Evolutionary conservation across 2,888 invertebrate genomes (phyloP).

Genomic region (Opisthograptis luteolata): DNA sequence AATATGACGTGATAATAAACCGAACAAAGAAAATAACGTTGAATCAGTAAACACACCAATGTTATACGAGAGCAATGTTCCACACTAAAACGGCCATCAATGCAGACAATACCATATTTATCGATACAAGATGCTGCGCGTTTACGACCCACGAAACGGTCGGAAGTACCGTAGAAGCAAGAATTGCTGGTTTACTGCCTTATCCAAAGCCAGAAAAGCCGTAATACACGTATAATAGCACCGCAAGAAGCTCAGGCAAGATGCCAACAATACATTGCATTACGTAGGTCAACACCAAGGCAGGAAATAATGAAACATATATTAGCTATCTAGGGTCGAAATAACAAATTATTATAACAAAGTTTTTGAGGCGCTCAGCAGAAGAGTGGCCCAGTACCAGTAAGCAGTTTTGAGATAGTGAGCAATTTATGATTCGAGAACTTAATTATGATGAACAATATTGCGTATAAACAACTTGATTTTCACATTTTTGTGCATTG

Average conservation of each 20-base stretch:
- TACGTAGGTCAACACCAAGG: constrained; percentile 40
- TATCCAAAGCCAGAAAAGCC: constrained; percentile 63
- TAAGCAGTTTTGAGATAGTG: too few species aligned
- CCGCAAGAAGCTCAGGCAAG: constrained; percentile 63
- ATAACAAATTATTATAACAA: too few species aligned
- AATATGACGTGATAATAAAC: too few species aligned
- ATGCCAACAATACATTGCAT: constrained; percentile 65
- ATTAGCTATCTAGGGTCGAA: too few species aligned
- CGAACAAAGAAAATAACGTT: not conserved
- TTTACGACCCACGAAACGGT: constrained; percentile 69
- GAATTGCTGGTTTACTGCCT: constrained; percentile 75
- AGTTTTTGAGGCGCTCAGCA: too few species aligned
- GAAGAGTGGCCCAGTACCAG: too few species aligned
- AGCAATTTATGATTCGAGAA: too few species aligned
- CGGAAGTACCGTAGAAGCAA: constrained; percentile 56
- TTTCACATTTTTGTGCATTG: too few species aligned
- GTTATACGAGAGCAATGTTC: not conserved
- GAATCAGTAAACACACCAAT: not conserved
- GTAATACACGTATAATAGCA: constrained; percentile 65
- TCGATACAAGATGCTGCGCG: constrained; percentile 61
- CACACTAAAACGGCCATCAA: constrained; percentile 42
- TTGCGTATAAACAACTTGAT: too few species aligned
- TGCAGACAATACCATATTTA: constrained; percentile 56
- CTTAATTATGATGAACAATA: too few species aligned
- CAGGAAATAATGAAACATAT: not conserved